phyloP scores from a whole-genome alignment of 1,140 invertebrate species.

The Lithobius niger region DNA sequence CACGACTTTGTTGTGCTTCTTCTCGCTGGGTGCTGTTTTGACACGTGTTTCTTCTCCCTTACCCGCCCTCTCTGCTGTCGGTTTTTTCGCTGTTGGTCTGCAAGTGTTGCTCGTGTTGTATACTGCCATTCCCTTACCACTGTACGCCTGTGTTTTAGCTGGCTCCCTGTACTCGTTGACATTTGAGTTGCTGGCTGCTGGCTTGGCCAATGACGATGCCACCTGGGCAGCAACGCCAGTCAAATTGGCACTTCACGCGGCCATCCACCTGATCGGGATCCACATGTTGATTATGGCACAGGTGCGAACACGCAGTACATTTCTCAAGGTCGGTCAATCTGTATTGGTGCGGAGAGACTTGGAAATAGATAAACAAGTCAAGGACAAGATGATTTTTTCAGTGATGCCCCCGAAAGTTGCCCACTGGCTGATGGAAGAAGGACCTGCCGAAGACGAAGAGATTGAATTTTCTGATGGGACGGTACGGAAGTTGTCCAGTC shows the following conservation, averaged over 20 bases:
- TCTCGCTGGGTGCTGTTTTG: conserved; percentile 31
- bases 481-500: conserved; percentile 15
- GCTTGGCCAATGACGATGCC: conserved; percentile 8
- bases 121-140: conserved; percentile 77
- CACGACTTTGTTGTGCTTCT: conserved; percentile 11
- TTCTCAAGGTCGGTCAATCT: conserved; percentile 93
- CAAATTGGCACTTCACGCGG: conserved; percentile 67
- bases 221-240: conserved; percentile 37
- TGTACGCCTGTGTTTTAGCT: conserved; percentile 66
- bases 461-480: conserved; percentile 18
- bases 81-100: conserved; percentile 68
- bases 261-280: conserved; percentile 80
- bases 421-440: conserved; percentile 59
- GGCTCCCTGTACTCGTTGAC: conserved; percentile 62
- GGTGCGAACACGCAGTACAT: conserved; percentile 81
- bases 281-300: conserved; percentile 83
- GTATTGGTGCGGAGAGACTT: conserved; percentile 69
- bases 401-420: conserved; percentile 91
- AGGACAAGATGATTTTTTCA: conserved; percentile 94
- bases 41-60: neutral
- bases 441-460: conserved; percentile 39
- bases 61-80: conserved; percentile 37
- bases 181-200: conserved; percentile 50
- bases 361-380: conserved; percentile 83
- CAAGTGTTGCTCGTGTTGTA: conserved; percentile 82